A percentile compares a stretch with the other conserved stretches of the same genome.
Evolutionary conservation across 2,113 vertebrate species (phyloP).

Genomic region (Archilochus colubris): DNA sequence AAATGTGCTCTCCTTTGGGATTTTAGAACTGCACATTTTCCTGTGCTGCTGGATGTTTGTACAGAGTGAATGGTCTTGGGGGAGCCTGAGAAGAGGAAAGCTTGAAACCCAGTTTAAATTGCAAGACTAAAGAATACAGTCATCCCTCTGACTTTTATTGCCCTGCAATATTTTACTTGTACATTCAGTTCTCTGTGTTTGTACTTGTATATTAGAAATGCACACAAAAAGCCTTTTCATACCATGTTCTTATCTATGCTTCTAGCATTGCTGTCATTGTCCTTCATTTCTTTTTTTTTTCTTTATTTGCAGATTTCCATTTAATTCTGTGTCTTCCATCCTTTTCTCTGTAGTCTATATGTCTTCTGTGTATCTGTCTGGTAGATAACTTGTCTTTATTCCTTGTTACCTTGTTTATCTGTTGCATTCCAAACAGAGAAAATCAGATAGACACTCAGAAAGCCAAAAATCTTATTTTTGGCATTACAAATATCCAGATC

Average conservation of each 20-base stretch:
- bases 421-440: not conserved
- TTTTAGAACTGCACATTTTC: not conserved
- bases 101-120: not conserved
- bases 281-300: not conserved
- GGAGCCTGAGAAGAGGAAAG: not conserved
- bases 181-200: not conserved
- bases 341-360: not conserved
- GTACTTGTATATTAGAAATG: not conserved
- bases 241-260: not conserved
- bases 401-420: not conserved
- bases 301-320: not conserved
- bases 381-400: not conserved
- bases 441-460: not conserved
- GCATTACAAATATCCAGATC: not conserved
- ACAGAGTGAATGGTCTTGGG: not conserved
- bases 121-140: not conserved
- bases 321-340: not conserved
- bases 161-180: not conserved
- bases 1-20: not conserved
- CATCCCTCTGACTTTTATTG: not conserved
- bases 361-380: not conserved
- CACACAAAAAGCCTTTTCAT: not conserved
- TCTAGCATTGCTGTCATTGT: not conserved
- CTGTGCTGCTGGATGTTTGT: accelerated
- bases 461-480: not conserved